Conservation (phyloP, 2,113 vertebrate genomes). For the Corythoichthys intestinalis region DNA sequence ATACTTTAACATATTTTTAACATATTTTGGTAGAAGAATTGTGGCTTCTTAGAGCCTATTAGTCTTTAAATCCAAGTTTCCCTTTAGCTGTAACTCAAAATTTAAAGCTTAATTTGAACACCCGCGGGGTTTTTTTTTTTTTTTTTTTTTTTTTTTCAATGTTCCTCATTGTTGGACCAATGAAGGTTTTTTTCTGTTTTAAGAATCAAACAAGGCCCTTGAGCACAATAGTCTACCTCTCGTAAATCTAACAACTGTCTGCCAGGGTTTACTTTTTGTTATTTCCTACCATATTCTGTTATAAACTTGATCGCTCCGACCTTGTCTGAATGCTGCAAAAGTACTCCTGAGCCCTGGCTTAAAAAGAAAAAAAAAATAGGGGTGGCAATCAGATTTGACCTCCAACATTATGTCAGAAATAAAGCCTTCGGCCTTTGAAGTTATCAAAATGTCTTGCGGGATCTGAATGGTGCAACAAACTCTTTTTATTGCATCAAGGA, state of each 20-base stretch:
- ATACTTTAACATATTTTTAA: too few relatives aligned
- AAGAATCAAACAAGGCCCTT: neutral
- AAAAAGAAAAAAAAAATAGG: neutral
- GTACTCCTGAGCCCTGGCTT: too few relatives aligned
- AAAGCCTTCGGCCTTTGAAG: neutral
- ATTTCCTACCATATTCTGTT: conserved; percentile 5
- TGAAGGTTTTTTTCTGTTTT: too few relatives aligned
- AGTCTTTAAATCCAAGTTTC: too few relatives aligned
- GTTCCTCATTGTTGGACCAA: too few relatives aligned
- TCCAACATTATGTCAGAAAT: neutral
- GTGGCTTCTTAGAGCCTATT: too few relatives aligned
- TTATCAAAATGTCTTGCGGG: neutral
- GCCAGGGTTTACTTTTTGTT: neutral
- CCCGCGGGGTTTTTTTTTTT: too few relatives aligned
- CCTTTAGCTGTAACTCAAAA: too few relatives aligned
- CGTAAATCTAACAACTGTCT: neutral
- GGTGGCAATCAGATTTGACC: neutral
- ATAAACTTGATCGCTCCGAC: neutral
- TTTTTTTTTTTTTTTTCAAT: too few relatives aligned
- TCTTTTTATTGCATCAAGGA: neutral
- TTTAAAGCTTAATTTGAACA: too few relatives aligned
- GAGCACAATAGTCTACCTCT: neutral
- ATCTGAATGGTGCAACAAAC: neutral
- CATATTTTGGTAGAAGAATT: too few relatives aligned
- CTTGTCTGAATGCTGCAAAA: neutral